These are phyloP conservation scores for Pegoplata infirma DNA, from an alignment of 2,888 invertebrate species.

Conservation along the genomic window DNA sequence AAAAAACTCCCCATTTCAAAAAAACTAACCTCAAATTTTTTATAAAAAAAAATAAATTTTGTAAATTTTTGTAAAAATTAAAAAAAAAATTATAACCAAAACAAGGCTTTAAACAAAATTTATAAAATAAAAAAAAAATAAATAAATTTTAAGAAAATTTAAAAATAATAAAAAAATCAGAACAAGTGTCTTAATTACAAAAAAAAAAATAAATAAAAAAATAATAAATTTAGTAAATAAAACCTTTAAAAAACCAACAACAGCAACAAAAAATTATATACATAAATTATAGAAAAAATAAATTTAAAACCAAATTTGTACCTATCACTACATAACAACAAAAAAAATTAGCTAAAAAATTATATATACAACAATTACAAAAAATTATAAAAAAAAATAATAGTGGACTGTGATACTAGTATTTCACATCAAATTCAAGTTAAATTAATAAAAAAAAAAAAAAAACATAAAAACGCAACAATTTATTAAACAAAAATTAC, in stretches of 20 bases:
- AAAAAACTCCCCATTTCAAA: conserved; percentile 24
- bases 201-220: no score
- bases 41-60: no score
- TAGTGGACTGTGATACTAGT: conserved; percentile 66
- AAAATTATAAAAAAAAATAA: conserved; percentile 47
- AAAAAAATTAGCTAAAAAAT: conserved; percentile 54
- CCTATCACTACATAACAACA: conserved; percentile 63
- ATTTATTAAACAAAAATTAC: conserved; percentile 44
- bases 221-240: conserved; percentile 70
- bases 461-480: conserved; percentile 49
- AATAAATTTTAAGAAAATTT: conserved; percentile 65
- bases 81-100: conserved; percentile 56
- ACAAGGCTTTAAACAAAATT: conserved; percentile 69
- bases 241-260: conserved; percentile 67
- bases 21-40: conserved; percentile 5
- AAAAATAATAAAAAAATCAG: conserved; percentile 58
- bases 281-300: conserved; percentile 54
- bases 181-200: conserved; percentile 64
- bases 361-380: conserved; percentile 60
- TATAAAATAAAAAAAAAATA: conserved; percentile 45
- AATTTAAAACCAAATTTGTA: conserved; percentile 64
- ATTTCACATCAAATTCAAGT: conserved; percentile 64
- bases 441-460: conserved; percentile 36
- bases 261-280: conserved; percentile 65
- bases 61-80: not conserved